These are phyloP conservation scores for Dendrolimus pini DNA, from an alignment of 2,888 invertebrate species.

Conservation along the genomic window DNA sequence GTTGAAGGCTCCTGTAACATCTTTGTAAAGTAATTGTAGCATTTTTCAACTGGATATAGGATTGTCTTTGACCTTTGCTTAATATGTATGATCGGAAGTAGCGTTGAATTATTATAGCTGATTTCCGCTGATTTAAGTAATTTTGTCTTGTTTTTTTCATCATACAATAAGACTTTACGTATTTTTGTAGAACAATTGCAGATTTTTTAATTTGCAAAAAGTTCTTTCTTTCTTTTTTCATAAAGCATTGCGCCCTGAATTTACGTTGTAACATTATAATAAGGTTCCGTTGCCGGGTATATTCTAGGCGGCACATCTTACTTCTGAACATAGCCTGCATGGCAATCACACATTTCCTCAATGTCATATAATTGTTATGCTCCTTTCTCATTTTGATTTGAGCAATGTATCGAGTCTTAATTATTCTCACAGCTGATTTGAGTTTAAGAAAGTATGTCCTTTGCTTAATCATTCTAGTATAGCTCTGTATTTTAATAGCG, in stretches of 20 bases:
- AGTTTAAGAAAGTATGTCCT: slow-evolving; percentile 27
- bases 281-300: slow-evolving; percentile 33
- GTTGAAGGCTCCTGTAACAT: slow-evolving; percentile 49
- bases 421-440: slow-evolving; percentile 34
- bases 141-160: slow-evolving; percentile 33
- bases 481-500: slow-evolving; percentile 55
- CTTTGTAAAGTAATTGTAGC: slow-evolving; percentile 42
- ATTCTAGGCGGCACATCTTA: slow-evolving; percentile 49
- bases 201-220: slow-evolving; percentile 52
- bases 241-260: slow-evolving; percentile 57
- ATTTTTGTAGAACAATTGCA: slow-evolving; percentile 61
- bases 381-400: slow-evolving; percentile 45
- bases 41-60: slow-evolving; percentile 22
- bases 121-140: slow-evolving; percentile 31
- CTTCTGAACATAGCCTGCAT: slow-evolving; percentile 69
- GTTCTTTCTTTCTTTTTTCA: slow-evolving; percentile 39
- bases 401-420: slow-evolving; percentile 40
- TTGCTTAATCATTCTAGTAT: slow-evolving; percentile 48
- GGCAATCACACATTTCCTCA: slow-evolving; percentile 40
- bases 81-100: slow-evolving; percentile 27
- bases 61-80: slow-evolving; percentile 23
- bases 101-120: slow-evolving; percentile 27
- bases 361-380: slow-evolving; percentile 35
- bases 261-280: slow-evolving; percentile 65
- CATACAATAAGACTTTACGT: slow-evolving; percentile 48